Conservation (phyloP, 2,888 invertebrate species). For the Nomada fabriciana region DNA sequence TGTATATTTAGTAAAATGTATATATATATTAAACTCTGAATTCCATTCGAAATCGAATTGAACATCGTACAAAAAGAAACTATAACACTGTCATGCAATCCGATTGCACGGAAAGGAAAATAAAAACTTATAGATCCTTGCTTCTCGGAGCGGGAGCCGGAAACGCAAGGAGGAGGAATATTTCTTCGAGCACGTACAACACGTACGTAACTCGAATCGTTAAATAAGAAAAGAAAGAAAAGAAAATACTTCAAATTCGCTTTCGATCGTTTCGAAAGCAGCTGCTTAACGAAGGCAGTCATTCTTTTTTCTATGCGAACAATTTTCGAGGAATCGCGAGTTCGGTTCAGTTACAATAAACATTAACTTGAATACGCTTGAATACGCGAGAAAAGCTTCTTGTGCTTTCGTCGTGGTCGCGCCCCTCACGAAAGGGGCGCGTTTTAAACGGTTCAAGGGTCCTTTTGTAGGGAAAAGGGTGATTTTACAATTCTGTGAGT, state of each 20-base stretch:
- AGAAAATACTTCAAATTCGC: not conserved
- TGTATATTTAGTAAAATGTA: conserved; percentile 64
- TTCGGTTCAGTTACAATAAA: not conserved
- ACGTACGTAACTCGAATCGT: conserved; percentile 29
- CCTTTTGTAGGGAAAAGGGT: not conserved
- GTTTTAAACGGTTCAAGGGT: not conserved
- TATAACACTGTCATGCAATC: conserved; percentile 51
- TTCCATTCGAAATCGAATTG: conserved; percentile 68
- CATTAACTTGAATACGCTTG: conserved; percentile 1
- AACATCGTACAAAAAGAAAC: conserved; percentile 54
- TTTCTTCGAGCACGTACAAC: conserved; percentile 44
- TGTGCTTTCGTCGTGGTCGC: not conserved
- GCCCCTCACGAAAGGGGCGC: not conserved
- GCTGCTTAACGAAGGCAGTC: not conserved
- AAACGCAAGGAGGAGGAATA: conserved; percentile 44
- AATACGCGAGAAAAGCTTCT: conserved; percentile 1
- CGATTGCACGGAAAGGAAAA: conserved; percentile 45
- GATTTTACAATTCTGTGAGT: conserved; percentile 79
- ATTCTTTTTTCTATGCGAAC: not conserved
- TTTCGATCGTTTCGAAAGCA: not conserved
- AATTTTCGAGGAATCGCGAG: conserved; percentile 16
- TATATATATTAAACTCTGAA: conserved; percentile 71
- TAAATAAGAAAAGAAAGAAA: conserved; percentile 11
- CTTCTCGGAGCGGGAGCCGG: not conserved
- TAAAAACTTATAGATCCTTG: conserved; percentile 13